Evolutionary conservation across 1,140 invertebrate species (phyloP).

Genomic region (Pachypeltis micranthus): DNA sequence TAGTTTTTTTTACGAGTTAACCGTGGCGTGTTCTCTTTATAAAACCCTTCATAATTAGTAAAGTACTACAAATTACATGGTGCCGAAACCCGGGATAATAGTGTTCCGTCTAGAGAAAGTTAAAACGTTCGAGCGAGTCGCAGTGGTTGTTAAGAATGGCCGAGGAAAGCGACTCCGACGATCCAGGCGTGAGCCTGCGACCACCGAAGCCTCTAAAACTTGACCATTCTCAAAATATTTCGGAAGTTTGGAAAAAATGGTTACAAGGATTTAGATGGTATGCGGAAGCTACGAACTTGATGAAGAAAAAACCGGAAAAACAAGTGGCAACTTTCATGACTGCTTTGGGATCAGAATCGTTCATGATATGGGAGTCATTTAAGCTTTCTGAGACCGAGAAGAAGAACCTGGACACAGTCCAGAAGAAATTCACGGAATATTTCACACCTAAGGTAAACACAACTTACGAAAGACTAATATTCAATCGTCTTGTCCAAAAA

Average conservation of each 20-base stretch:
- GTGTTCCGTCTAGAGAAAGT: too few relatives aligned
- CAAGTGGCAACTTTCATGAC: too few relatives aligned
- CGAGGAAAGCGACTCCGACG: too few relatives aligned
- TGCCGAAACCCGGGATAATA: too few relatives aligned
- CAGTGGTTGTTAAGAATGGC: too few relatives aligned
- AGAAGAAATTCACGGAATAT: background rate
- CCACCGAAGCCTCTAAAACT: background rate
- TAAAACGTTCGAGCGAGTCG: too few relatives aligned
- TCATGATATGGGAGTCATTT: background rate
- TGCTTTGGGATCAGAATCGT: background rate
- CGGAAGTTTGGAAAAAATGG: background rate
- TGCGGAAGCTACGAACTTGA: constrained; percentile 3
- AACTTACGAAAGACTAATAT: constrained; percentile 5
- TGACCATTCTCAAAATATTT: background rate
- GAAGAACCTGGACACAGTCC: background rate
- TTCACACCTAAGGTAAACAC: constrained; percentile 7
- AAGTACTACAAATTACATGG: too few relatives aligned
- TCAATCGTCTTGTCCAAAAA: background rate
- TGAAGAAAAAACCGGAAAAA: background rate
- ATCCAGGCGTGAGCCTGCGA: background rate
- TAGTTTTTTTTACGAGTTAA: too few relatives aligned
- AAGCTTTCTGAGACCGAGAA: background rate
- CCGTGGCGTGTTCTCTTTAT: too few relatives aligned
- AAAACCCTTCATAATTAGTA: too few relatives aligned
- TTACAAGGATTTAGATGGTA: background rate